Conservation (phyloP, 2,888 invertebrate species). For the Parnassius glacialis region DNA sequence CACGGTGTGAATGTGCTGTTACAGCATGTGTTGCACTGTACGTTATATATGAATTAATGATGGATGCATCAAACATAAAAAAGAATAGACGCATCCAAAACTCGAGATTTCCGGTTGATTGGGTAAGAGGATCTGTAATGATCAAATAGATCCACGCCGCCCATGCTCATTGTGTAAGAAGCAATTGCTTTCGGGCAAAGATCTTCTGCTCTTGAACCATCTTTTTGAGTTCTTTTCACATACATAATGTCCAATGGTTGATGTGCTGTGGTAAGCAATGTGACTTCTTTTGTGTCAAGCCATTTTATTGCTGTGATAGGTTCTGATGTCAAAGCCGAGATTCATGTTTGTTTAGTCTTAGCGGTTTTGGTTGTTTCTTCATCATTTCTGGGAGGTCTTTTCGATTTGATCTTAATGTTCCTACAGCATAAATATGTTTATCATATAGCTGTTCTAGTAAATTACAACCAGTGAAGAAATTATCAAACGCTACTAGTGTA, state of each 20-base stretch:
- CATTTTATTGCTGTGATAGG: constrained; percentile 31
- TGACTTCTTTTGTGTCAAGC: constrained; percentile 19
- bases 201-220: constrained; percentile 35
- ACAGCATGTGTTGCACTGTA: too few species aligned
- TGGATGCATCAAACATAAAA: too few species aligned
- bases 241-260: constrained; percentile 34
- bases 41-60: too few species aligned
- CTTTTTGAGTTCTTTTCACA: constrained; percentile 43
- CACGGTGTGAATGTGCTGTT: too few species aligned
- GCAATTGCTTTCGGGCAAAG: constrained; percentile 42
- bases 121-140: too few species aligned
- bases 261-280: constrained; percentile 37
- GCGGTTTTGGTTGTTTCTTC: constrained; percentile 11
- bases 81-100: too few species aligned
- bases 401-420: constrained; percentile 35
- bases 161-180: constrained; percentile 26
- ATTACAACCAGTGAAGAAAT: constrained; percentile 36
- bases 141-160: too few species aligned
- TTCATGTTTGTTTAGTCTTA: constrained; percentile 35
- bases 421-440: constrained; percentile 37
- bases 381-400: neutral
- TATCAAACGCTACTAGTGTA: constrained; percentile 40
- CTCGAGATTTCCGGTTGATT: too few species aligned
- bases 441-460: constrained; percentile 34
- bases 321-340: constrained; percentile 33